Evolutionary conservation across 2,797 vertebrate genomes (phyloP).

Genomic region (Poecilia velifera): DNA sequence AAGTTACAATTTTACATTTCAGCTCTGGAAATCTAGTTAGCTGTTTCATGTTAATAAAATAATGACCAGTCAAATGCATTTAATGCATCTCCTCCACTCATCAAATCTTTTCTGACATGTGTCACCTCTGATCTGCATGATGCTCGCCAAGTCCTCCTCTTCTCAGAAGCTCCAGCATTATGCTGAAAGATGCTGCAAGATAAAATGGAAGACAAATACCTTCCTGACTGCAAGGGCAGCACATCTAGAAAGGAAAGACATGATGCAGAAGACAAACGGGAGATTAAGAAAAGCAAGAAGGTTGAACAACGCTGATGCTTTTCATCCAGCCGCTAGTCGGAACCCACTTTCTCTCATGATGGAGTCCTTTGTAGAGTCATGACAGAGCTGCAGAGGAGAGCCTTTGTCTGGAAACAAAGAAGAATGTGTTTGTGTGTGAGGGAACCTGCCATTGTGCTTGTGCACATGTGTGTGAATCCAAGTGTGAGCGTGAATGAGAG

Average conservation of each 20-base stretch:
- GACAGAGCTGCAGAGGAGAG: conserved; percentile 70
- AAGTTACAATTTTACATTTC: conserved; percentile 1
- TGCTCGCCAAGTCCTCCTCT: not conserved
- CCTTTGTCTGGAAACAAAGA: conserved; percentile 77
- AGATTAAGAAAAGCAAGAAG: conserved; percentile 3
- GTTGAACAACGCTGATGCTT: conserved; percentile 49
- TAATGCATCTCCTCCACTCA: conserved; percentile 6
- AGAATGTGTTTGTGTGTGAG: conserved; percentile 59
- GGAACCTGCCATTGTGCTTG: conserved; percentile 42
- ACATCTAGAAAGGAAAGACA: conserved; percentile 18
- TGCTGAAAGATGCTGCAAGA: conserved; percentile 40
- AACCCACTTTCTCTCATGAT: conserved; percentile 63
- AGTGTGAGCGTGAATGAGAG: conserved; percentile 21
- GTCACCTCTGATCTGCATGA: conserved; percentile 38
- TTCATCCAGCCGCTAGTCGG: conserved; percentile 62
- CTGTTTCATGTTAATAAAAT: not conserved
- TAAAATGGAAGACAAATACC: conserved; percentile 34
- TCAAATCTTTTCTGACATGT: conserved; percentile 52
- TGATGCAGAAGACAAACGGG: conserved; percentile 22
- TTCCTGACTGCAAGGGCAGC: conserved; percentile 32
- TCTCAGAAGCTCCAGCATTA: conserved; percentile 38
- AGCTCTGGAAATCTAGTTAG: not conserved
- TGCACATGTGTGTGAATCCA: conserved; percentile 13
- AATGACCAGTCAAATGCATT: not conserved
- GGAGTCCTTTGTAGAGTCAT: conserved; percentile 73